Evolutionary conservation across 2,888 invertebrate genomes (phyloP), one percentile per base, ranked within the genome.

Genomic region (Sinhomidia bicolor): DNA sequence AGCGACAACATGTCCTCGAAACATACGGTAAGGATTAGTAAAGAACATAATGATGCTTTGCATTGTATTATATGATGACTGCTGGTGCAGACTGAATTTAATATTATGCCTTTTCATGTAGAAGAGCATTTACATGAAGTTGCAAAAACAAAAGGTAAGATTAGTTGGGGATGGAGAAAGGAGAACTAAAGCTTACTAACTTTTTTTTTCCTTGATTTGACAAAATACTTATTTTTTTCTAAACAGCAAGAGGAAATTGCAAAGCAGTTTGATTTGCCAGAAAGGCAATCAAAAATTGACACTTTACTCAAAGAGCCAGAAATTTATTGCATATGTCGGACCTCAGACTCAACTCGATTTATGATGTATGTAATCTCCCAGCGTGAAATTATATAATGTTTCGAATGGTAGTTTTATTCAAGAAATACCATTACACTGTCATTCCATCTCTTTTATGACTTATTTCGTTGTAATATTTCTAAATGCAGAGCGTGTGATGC

Each of bases 311-410:
- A 97, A 93, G 97, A 98, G 94, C 97, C 97, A 93, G 97, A 97
- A 6, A 97, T 97, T 0, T 99, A 99, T 93, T 99, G 99, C 93
- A 97, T 99, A 92, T 99, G 99, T 93, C 95, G 98, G 62, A 97
- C 98, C 7, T 97, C 98, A 0, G 99, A 99, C 93, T 97, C 98
- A 91, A 97, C 97, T 0, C 95, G 98, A 76, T 99, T 99, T 94
- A 99, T 99, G 99, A 99, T 99, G 97, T 97, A 94, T 95, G 95
- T 94, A 47, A 32, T 1, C n/a, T 81, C 81, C 9, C 81, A 47
- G 51, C 81, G 54, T 71, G 82, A 44, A 80, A 44, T 51, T 76
- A 76, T 20, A 60, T 23, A 54, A 54, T 54, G 12, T 17, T 54
- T 4, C 51, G 51, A 7, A 12, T 60, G 4, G 7, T 54, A 7